These are phyloP conservation scores for Tipula lateralis DNA, from an alignment of 2,888 invertebrate species.

Conservation along the genomic window DNA sequence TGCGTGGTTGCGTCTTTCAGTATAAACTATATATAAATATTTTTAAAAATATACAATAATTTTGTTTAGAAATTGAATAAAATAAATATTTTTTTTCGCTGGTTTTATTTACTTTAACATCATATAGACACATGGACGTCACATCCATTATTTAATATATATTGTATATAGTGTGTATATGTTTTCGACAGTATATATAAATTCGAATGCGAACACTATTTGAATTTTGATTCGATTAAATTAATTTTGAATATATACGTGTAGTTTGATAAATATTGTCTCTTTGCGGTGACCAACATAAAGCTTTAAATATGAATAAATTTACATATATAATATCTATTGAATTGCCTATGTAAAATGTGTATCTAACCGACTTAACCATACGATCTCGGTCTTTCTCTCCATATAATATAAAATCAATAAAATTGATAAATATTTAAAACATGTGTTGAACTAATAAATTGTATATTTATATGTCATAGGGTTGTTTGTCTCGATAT, in stretches of 20 bases:
- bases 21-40: background rate
- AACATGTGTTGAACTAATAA: too few relatives aligned
- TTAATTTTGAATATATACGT: background rate
- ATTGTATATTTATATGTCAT: too few relatives aligned
- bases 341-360: too few relatives aligned
- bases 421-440: too few relatives aligned
- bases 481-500: too few relatives aligned
- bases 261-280: background rate
- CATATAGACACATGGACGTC: background rate
- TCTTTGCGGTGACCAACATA: background rate
- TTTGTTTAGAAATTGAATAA: background rate
- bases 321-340: background rate
- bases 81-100: background rate
- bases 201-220: background rate
- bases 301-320: background rate
- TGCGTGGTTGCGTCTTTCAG: background rate
- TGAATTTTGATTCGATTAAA: background rate
- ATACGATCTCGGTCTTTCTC: too few relatives aligned
- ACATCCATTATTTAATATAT: background rate
- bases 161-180: too few relatives aligned
- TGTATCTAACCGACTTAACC: too few relatives aligned
- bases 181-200: too few relatives aligned
- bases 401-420: too few relatives aligned
- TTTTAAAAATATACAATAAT: background rate
- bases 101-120: background rate